Base-by-base conservation (phyloP, 2,113 vertebrate genomes). In the Callithrix jacchus region DNA sequence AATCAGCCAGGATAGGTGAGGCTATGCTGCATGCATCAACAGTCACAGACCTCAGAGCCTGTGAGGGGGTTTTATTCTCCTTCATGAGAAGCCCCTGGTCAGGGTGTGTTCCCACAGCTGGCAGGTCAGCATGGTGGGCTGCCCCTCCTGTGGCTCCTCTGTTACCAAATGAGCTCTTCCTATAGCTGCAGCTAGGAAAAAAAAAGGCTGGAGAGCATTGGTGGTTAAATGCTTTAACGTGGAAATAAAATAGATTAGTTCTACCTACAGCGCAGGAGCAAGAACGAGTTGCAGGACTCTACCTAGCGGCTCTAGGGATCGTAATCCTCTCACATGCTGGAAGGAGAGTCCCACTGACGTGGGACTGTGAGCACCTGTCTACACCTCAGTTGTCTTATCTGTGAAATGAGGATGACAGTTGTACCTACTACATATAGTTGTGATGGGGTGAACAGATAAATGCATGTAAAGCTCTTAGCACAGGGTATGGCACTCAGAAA, bases 301-400 rank as follows among this genome's bases (percentile, higher is more conserved):
- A 30, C 68, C 12, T 23, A 9, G 0, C 0, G 27, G 77, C 5
- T 25, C 17, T 6, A 54, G 42, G 45, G 45, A 13, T 18, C 3
- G 0, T 10, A 2, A 74, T 10, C 35, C 32, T 84, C n/a, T 20
- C 10, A 5, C 3, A 0, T 9, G 18, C 49, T 21, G 21, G 17
- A 85, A 64, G 70, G 45, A 45, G 40, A 45, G 10, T 14, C 8
- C 8, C 2, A 64, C 11, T 2, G 20, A 23, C 27, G 18, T 73
- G 56, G 6, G 30, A 70, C 73, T 49, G 32, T 30, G n/a, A 66
- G 37, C 27, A 45, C 5, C 35, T 17, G 56, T 47, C 56, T 54
- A 17, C 25, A 5, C 20, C 40, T 84, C 47, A 30, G 0, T 70
- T 80, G 52, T 76, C 70, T 93, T 23, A 10, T 17, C 11, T 27